Evolutionary conservation across 2,113 vertebrate species (phyloP), one percentile per base, ranked within the genome.

Genomic region (Oophaga pumilio): DNA sequence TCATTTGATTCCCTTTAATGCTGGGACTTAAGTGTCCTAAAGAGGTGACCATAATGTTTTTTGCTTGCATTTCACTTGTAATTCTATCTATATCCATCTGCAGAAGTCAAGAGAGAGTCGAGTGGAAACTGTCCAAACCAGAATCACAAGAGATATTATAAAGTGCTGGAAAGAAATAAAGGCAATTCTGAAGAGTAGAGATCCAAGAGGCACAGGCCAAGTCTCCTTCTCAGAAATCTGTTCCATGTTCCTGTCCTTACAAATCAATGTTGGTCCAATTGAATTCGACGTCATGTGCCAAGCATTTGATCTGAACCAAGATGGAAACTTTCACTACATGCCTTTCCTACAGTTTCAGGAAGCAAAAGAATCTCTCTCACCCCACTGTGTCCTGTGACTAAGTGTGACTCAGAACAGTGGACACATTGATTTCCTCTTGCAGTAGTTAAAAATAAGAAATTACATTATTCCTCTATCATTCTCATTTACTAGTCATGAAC

Each of bases 271-370:
- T 74, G 71, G 66, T 15, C 88, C 86, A n/a, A 22, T 77, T 1
- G 89, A 89, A 52, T 77, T 89, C 22, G 88, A 89, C 24, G 73
- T 81, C 17, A 68, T 90, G 86, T 88, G 89, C n/a, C 86, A 85
- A 78, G 89, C 86, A 24, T 90, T 86, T 66, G 90, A 90, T 71
- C 17, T 86, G 13, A 77, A 84, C 20, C 81, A 80, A 26, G 84
- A 87, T 66, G 88, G 86, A 74, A 81, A 86, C 71, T 90, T 90
- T 66, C 89, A 90, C 57, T 90, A 88, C 84, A 88, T 90, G 22
- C 71, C 53, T 8, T 90, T 90, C 22, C 84, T 90, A 52, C 89
- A 85, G 76, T 89, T 71, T 78, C 2, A 83, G 52, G 43, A 89
- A 80, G 49, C 56, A 89, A 24, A 85, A 52, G 8, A 71, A 28